Evolutionary conservation across 2,797 vertebrate species (phyloP).

Genomic region (Notolepis coatsorum): DNA sequence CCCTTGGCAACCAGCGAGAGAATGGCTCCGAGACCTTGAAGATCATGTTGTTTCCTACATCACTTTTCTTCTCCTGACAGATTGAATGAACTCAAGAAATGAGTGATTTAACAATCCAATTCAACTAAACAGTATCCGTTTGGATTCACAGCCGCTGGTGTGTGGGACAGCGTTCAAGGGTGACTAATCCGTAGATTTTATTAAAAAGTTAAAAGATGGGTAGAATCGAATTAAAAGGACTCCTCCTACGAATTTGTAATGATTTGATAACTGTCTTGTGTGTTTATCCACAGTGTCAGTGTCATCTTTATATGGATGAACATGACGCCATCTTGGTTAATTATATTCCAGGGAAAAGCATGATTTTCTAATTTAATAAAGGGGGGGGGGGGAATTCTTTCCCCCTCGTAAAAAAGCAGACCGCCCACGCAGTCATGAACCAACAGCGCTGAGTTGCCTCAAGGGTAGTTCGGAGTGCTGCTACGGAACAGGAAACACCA

Average conservation of each 20-base stretch:
- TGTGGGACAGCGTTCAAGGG: too few relatives aligned
- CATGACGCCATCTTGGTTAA: background rate
- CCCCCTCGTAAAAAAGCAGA: background rate
- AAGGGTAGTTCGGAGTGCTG: constrained; percentile 11
- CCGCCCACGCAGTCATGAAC: constrained; percentile 35
- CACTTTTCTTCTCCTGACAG: background rate
- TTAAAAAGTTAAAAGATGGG: background rate
- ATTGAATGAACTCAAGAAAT: too few relatives aligned
- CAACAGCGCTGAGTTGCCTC: constrained; percentile 21
- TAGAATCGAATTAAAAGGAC: background rate
- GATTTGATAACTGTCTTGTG: too few relatives aligned
- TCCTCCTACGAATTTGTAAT: too few relatives aligned
- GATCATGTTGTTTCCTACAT: background rate
- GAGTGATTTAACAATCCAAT: too few relatives aligned
- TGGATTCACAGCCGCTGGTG: too few relatives aligned
- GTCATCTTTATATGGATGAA: too few relatives aligned
- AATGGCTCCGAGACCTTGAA: background rate
- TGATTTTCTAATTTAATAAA: background rate
- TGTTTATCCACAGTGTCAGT: background rate
- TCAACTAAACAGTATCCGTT: too few relatives aligned
- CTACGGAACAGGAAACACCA: constrained; percentile 63
- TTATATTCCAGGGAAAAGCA: background rate
- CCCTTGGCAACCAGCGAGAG: constrained; percentile 13
- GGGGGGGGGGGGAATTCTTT: background rate
- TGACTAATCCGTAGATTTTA: too few relatives aligned